Evolutionary conservation across 1,140 invertebrate genomes (phyloP), one percentile per base, ranked within the genome.

Genomic region (Campoletis sonorensis): DNA sequence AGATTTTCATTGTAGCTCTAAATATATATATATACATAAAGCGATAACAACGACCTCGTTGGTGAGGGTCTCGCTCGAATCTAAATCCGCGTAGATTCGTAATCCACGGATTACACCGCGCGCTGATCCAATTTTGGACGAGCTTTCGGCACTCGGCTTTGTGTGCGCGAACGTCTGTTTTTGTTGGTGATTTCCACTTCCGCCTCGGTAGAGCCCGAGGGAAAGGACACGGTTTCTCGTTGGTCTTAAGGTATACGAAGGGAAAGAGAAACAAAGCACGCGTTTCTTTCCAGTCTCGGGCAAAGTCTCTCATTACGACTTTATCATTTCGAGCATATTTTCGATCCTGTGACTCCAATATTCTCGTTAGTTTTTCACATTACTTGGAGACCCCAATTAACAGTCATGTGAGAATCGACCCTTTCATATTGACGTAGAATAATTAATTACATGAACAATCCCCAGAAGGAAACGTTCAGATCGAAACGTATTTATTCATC

Each of bases 81-180:
- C 76, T 64, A 78, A 78, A 78, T 78, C 76, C 76, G 76, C 76
- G 76, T 78, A 51, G 76, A 67, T 78, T 78, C 54, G 76, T 78
- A 78, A 78, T 78, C 76, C 76, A 64, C 67, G 76, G 76, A 78
- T 78, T 78, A 78, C 76, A 78, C 76, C 76, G 54, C 21, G 76
- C 33, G 76, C 76, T 78, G 76, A 78, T 78, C 76, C 76, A 78
- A 78, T 78, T 78, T 78, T 61, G 76, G 76, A 78, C 76, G 76
- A 78, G 76, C 76, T 78, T 78, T 78, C 76, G 76, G 30, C 61
- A 33, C 76, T 61, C 30, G 10, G 61, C 76, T 67, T 11, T 70
- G 30, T 33, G 30, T 33, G 30, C 61, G 23, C 21, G 61, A 64
- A 64, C 61, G 61, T 64, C 61, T 64, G 61, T 64, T 64, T 64